Base-by-base conservation (phyloP, 2,797 vertebrate species). In the Poecilia velifera region DNA sequence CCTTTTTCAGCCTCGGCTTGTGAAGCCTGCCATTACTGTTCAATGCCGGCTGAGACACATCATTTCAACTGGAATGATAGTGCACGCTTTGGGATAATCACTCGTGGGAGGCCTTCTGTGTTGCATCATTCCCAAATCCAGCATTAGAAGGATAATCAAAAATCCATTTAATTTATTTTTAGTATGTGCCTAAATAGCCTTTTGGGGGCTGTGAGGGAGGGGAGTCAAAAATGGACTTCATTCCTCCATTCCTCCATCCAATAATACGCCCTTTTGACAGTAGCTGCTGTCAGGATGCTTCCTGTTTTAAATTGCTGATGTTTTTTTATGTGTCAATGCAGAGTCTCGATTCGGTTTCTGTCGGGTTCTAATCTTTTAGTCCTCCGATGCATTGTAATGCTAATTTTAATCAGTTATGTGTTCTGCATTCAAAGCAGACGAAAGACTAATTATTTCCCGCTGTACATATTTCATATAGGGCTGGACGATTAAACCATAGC, bases 401-500 rank as follows among this genome's bases (percentile, higher is more conserved):
- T 57, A 46, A 71, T n/a, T n/a, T 43, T 28, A 71, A 71, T n/a
- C 25, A 45, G 25, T 14, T 2, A 13, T n/a, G 25, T 45, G 12
- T n/a, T 71, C 25, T 71, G 43, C 22, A 71, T 45, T 45, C 6
- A 45, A 71, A n/a, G 41, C 25, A 71, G 4, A 68, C 25, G 68
- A 36, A 64, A 20, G 59, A 34, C 13, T 20, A 36, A 36, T 34
- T 64, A 66, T 76, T 43, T 88, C 74, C 81, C 83, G 68, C 47
- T 76, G 74, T 79, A 84, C 72, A 71, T 53, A 82, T 86, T 20
- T 49, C 7, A 22, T 22, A 9, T 9, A 9, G 49, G 49, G 20
- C 49, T 25, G 49, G 7, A 22, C 22, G 2, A 9, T 53, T 53
- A 25, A 53, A 53, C 49, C 20, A 25, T 22, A 25, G 25, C 6